Evolutionary conservation across 2,888 invertebrate species (phyloP).

Genomic region (Cabera pusaria): DNA sequence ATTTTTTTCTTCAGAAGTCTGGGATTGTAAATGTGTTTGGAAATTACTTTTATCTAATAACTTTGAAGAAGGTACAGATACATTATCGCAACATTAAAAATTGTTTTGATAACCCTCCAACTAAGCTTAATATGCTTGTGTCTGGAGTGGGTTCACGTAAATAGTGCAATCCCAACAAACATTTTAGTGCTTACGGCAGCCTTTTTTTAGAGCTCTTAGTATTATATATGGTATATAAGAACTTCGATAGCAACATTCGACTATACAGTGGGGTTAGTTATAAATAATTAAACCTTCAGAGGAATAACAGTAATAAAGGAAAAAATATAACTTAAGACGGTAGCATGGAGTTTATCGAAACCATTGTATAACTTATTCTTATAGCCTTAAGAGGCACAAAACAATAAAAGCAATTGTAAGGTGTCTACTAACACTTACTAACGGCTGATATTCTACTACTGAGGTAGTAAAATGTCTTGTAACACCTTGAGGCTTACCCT

Average conservation of each 20-base stretch:
- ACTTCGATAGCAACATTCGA: slow-evolving; percentile 2
- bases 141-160: too few species aligned
- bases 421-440: slow-evolving; percentile 1
- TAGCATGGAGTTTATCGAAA: slow-evolving; percentile 6
- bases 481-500: not conserved
- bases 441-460: slow-evolving; percentile 1
- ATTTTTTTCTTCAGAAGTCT: too few species aligned
- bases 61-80: too few species aligned
- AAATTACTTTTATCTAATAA: too few species aligned
- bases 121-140: too few species aligned
- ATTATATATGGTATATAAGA: too few species aligned
- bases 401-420: slow-evolving; percentile 5
- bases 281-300: slow-evolving; percentile 10
- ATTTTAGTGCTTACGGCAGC: slow-evolving; percentile 6
- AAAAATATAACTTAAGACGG: slow-evolving; percentile 3
- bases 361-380: slow-evolving; percentile 5
- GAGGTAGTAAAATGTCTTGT: slow-evolving; percentile 5
- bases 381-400: slow-evolving; percentile 6
- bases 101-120: too few species aligned
- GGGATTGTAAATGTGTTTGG: too few species aligned
- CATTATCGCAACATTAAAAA: too few species aligned
- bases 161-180: too few species aligned
- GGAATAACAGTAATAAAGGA: slow-evolving; percentile 7
- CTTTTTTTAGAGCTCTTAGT: slow-evolving; percentile 6
- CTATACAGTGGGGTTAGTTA: slow-evolving; percentile 5